Conservation (phyloP, 37 sponge, comb jelly and placozoan genomes). For the Corticium candelabrum region DNA sequence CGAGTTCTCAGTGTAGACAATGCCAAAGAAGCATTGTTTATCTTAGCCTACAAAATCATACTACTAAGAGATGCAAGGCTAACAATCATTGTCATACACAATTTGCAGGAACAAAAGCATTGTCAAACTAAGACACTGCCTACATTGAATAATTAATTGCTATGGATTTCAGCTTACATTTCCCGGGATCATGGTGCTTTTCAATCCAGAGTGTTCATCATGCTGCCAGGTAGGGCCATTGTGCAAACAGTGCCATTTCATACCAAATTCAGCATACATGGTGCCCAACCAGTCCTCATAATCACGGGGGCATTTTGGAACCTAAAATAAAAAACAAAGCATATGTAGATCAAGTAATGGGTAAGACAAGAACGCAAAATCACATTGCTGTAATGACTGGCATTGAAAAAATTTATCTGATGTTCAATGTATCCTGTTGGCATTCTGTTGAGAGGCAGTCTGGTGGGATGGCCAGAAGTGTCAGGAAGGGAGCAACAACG, state of each 20-base stretch:
- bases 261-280: not conserved
- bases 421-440: not conserved
- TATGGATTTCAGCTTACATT: not conserved
- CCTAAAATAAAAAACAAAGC: not conserved
- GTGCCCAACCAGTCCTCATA: not conserved
- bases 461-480: not conserved
- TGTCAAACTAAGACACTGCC: too few species aligned
- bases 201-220: too few species aligned
- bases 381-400: not conserved
- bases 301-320: not conserved
- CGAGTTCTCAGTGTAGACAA: not conserved
- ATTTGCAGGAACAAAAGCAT: not conserved
- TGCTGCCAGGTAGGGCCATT: not conserved
- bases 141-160: too few species aligned
- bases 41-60: not conserved
- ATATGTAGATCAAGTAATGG: not conserved
- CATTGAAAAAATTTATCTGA: constrained; percentile 1
- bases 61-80: not conserved
- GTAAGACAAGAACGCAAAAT: not conserved
- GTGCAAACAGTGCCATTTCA: not conserved
- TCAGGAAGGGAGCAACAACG: not conserved
- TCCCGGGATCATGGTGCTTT: not conserved
- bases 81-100: too few species aligned
- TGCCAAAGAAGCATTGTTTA: not conserved
- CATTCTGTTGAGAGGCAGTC: not conserved